These are phyloP conservation scores for Heliornis fulica DNA, from an alignment of 2,113 vertebrate genomes.

Conservation along the genomic window DNA sequence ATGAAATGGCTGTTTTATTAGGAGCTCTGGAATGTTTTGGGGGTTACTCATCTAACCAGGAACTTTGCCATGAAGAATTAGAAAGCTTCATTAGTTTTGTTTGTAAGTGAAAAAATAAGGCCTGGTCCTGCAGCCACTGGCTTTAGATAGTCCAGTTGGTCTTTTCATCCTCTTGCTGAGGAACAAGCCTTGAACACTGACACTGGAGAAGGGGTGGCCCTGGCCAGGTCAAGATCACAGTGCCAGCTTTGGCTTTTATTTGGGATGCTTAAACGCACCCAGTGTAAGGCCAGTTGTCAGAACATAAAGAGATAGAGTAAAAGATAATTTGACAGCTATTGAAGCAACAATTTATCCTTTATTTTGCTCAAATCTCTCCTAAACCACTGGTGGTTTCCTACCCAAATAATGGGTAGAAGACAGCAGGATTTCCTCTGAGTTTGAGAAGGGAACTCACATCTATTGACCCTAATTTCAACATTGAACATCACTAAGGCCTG, in stretches of 20 bases:
- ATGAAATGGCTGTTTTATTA: neutral
- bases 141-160: neutral
- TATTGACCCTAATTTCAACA: neutral
- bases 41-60: neutral
- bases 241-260: neutral
- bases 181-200: neutral
- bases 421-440: neutral
- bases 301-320: neutral
- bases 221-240: neutral
- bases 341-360: neutral
- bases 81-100: neutral
- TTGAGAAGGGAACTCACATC: neutral
- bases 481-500: neutral
- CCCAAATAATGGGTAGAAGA: neutral
- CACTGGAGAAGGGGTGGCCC: neutral
- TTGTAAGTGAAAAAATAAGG: neutral
- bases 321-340: neutral
- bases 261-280: neutral
- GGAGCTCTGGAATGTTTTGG: neutral
- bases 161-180: neutral
- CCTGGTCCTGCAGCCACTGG: neutral
- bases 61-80: neutral
- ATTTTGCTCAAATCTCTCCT: neutral
- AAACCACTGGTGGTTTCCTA: neutral
- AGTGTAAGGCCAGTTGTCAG: neutral